Evolutionary conservation across 1,140 invertebrate species (phyloP).

Genomic region (Lutraria rhynchaena): DNA sequence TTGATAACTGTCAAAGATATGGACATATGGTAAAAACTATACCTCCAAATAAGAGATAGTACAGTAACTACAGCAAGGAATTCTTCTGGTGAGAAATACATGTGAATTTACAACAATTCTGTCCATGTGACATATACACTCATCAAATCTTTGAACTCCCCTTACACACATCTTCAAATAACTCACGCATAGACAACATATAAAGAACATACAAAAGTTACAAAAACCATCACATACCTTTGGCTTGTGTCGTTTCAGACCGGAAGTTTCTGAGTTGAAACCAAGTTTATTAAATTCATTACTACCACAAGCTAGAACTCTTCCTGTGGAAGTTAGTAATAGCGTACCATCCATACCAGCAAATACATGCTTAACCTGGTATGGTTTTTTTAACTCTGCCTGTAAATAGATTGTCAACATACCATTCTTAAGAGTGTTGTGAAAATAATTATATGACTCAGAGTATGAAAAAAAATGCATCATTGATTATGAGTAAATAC

Average conservation of each 20-base stretch:
- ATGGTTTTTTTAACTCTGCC: slow-evolving; percentile 45
- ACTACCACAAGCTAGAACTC: slow-evolving; percentile 87
- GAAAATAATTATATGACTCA: neutral
- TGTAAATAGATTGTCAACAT: neutral
- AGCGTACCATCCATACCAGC: slow-evolving; percentile 86
- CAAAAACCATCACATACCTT: slow-evolving; percentile 72
- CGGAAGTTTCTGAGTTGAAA: slow-evolving; percentile 82
- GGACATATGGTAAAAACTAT: too few species aligned
- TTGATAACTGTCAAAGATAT: too few species aligned
- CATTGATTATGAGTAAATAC: neutral
- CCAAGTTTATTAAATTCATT: slow-evolving; percentile 89
- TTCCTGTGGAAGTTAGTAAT: slow-evolving; percentile 86
- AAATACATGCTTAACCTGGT: slow-evolving; percentile 74
- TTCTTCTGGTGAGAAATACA: too few species aligned
- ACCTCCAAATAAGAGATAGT: too few species aligned
- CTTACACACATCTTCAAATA: too few species aligned
- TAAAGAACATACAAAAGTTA: too few species aligned
- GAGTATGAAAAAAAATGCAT: neutral
- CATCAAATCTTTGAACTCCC: too few species aligned
- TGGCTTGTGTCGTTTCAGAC: slow-evolving; percentile 74
- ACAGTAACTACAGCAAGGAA: too few species aligned
- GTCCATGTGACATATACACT: too few species aligned
- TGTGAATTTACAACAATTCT: too few species aligned
- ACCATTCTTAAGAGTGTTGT: neutral
- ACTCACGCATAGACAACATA: too few species aligned